These are phyloP conservation scores for western clawed frog (Xenopus tropicalis) DNA, from an alignment of 2,113 vertebrate genomes.

Conservation along the genomic window UCB_Xtro_10.0 CM004447.2:24348001-24348500, in stretches of 20 bases:
- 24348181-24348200: constrained; percentile 77
- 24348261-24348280: constrained; percentile 70
- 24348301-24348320: neutral
- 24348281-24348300: neutral
- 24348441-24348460: too few relatives aligned
- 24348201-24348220: constrained; percentile 71
- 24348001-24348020: too few relatives aligned
- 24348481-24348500: too few relatives aligned
- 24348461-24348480: too few relatives aligned
- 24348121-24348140: constrained; percentile 65
- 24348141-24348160: constrained; percentile 81
- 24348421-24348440: too few relatives aligned
- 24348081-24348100: constrained; percentile 62
- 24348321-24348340: neutral
- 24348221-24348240: constrained; percentile 60
- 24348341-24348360: neutral
- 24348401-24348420: too few relatives aligned
- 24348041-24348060: too few relatives aligned
- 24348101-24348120: constrained; percentile 75
- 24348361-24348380: too few relatives aligned
- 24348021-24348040: too few relatives aligned
- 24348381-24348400: too few relatives aligned
- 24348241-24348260: constrained; percentile 79
- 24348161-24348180: constrained; percentile 77
- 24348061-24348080: too few relatives aligned